Base-by-base conservation (phyloP, 2,888 invertebrate genomes). In the Podotricha telesiphe region DNA sequence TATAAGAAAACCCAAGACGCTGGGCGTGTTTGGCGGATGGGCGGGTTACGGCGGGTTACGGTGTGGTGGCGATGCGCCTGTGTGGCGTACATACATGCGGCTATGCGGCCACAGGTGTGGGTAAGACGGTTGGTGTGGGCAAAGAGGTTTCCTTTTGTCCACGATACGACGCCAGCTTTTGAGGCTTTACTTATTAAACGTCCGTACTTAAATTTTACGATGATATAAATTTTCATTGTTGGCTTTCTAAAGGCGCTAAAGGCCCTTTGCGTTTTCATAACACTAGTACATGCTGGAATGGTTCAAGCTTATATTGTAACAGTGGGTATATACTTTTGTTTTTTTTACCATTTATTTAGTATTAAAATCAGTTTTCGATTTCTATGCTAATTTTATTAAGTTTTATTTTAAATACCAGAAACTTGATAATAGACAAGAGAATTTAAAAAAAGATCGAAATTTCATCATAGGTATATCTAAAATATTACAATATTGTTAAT, bases 1-100 rank as follows among this genome's bases (percentile, higher is more conserved):
- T 93, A 91, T 92, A 93, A 93, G 93, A 93, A 93, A 93, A 93
- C 93, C 91, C 88, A 93, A 93, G 93, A 93, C 90, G 91, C 89
- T 91, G 93, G 93, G 93, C 93, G 93, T 93, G 93, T 92, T 92
- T 91, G 89, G 89, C 89, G 91, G 92, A 89, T 90, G 92, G 91
- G 91, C 91, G 90, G 90, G 89, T 88, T 86, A 78, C 77, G 82
- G 78, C 77, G 77, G 80, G 89, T 91, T 86, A 85, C 86, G 82
- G 89, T 88, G 80, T 70, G 67, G 65, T 70, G 68, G 80, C 69
- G 67, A 61, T 69, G 68, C 67, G 65, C 19, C 68, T 82, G 85
- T 86, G 86, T 81, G 86, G 74, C 80, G 78, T 79, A 79, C 72
- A 79, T 78, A 76, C 80, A 77, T 84, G 87, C 81, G 84, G 83